Evolutionary conservation across 2,113 vertebrate genomes (phyloP).

Genomic region (Corythoichthys haematopterus): DNA sequence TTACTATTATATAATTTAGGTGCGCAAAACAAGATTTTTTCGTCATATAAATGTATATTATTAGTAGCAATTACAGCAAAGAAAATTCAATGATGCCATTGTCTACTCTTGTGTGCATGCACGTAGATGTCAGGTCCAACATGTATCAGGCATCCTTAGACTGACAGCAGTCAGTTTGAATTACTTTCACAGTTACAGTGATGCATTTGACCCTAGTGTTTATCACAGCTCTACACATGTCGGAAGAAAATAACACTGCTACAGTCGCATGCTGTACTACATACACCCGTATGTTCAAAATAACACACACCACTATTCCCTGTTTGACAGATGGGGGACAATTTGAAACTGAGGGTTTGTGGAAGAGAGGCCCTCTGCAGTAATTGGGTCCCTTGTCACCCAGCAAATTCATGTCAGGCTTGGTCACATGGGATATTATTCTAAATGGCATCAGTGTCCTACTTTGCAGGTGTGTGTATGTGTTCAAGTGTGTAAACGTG

Average conservation of each 20-base stretch:
- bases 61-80: background rate
- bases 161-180: slow-evolving; percentile 50
- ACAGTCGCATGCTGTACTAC: slow-evolving; percentile 27
- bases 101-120: background rate
- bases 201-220: slow-evolving; percentile 54
- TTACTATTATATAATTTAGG: too few species aligned
- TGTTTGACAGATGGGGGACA: slow-evolving; percentile 37
- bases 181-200: slow-evolving; percentile 43
- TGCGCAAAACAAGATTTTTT: too few species aligned
- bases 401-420: slow-evolving; percentile 62
- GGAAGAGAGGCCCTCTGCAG: slow-evolving; percentile 53
- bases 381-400: slow-evolving; percentile 72
- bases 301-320: slow-evolving; percentile 24
- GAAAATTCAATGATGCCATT: background rate
- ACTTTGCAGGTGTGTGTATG: slow-evolving; percentile 46
- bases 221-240: slow-evolving; percentile 29
- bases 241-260: slow-evolving; percentile 31
- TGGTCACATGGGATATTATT: slow-evolving; percentile 64
- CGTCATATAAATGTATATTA: too few species aligned
- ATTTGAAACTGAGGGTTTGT: slow-evolving; percentile 56
- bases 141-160: slow-evolving; percentile 20
- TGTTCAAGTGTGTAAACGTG: background rate
- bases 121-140: slow-evolving; percentile 14
- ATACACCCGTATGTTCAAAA: slow-evolving; percentile 4
- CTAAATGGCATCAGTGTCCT: slow-evolving; percentile 72